Evolutionary conservation across 2,797 vertebrate genomes (phyloP).

Genomic region (Protonibea diacanthus): DNA sequence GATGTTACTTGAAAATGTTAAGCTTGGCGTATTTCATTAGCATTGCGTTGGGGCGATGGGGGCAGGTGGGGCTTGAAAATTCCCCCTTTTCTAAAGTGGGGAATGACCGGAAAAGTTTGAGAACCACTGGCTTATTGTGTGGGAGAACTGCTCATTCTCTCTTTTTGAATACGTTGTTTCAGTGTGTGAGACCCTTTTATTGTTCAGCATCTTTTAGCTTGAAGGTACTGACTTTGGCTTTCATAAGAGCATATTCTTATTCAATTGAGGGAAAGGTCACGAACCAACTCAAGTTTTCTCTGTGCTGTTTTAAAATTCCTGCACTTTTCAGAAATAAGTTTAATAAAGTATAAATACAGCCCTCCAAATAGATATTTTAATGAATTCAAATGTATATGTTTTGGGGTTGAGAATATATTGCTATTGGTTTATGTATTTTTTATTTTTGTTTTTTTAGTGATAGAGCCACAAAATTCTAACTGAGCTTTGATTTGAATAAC

Average conservation of each 20-base stretch:
- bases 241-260: constrained; percentile 16
- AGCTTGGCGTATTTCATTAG: too few relatives aligned
- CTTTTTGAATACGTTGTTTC: constrained; percentile 10
- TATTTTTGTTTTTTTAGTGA: constrained; percentile 31
- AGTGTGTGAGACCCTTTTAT: constrained; percentile 33
- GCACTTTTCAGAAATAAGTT: constrained; percentile 18
- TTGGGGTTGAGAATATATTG: neutral
- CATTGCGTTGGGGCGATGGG: too few relatives aligned
- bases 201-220: constrained; percentile 17
- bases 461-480: constrained; percentile 24
- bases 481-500: constrained; percentile 55
- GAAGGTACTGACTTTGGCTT: constrained; percentile 19
- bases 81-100: too few relatives aligned
- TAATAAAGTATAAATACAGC: constrained; percentile 28
- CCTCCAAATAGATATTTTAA: constrained; percentile 3
- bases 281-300: constrained; percentile 21
- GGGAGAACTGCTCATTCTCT: constrained; percentile 8
- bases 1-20: too few relatives aligned
- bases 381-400: neutral
- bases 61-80: too few relatives aligned
- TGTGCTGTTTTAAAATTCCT: constrained; percentile 2
- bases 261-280: constrained; percentile 16
- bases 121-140: neutral
- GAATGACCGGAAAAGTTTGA: too few relatives aligned
- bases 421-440: too few relatives aligned